phyloP scores from a whole-genome alignment of 2,888 invertebrate genomes.

The Galerucella nymphaeae region DNA sequence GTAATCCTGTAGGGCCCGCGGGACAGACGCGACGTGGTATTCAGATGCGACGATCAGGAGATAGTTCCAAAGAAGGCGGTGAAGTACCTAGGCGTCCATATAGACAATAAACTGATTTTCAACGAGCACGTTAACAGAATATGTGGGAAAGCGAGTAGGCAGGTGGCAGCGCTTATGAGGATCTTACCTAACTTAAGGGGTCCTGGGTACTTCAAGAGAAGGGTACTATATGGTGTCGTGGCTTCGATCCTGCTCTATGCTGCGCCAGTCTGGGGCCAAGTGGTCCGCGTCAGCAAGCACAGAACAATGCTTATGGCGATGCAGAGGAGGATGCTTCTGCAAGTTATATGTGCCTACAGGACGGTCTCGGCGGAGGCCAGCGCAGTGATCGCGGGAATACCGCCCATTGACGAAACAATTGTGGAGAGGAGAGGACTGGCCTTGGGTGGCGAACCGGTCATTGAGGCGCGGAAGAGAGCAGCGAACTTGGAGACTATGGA shows the following conservation, averaged over 20 bases:
- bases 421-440: not conserved
- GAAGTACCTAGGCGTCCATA: conserved; percentile 8
- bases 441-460: too few species aligned
- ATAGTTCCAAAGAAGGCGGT: not conserved
- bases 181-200: too few species aligned
- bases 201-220: too few species aligned
- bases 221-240: too few species aligned
- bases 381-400: not conserved
- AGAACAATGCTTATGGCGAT: not conserved
- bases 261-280: not conserved
- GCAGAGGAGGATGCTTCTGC: not conserved
- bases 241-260: not conserved
- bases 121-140: too few species aligned
- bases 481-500: not conserved
- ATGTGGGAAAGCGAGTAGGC: too few species aligned
- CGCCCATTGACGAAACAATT: not conserved
- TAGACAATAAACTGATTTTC: not conserved
- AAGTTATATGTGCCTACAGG: not conserved
- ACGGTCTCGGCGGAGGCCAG: not conserved
- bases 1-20: conserved; percentile 1
- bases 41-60: conserved; percentile 9
- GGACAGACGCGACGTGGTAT: not conserved
- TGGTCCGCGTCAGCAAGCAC: not conserved
- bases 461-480: too few species aligned
- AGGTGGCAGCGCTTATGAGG: too few species aligned